A percentile compares a stretch with the other conserved stretches of the same genome.
phyloP scores from a whole-genome alignment of 2,888 invertebrate genomes.

The Orthosia gracilis region DNA sequence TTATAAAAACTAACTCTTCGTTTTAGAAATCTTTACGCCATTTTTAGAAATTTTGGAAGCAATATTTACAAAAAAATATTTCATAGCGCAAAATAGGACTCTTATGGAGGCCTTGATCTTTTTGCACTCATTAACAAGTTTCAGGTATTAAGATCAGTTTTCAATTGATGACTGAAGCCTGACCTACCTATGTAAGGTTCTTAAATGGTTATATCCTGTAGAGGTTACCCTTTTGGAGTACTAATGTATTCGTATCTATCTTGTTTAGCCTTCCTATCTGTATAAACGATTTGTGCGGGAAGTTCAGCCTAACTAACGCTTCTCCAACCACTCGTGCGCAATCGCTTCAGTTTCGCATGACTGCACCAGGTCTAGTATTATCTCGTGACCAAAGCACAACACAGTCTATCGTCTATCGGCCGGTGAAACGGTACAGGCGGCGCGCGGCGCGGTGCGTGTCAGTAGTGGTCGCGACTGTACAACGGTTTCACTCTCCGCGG shows the following conservation, averaged over 20 bases:
- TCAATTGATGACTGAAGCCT: not conserved
- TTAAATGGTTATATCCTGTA: not conserved
- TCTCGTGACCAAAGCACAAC: conserved; percentile 9
- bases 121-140: not conserved
- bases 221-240: too few relatives aligned
- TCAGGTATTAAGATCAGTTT: not conserved
- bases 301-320: not conserved
- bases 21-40: not conserved
- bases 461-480: conserved; percentile 31
- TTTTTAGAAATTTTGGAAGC: not conserved
- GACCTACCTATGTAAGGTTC: not conserved
- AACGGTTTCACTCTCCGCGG: conserved; percentile 71
- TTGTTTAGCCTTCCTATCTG: too few relatives aligned
- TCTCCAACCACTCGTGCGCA: conserved; percentile 14
- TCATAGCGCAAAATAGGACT: too few relatives aligned
- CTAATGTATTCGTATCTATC: too few relatives aligned
- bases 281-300: not conserved
- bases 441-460: conserved; percentile 25
- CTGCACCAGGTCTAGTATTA: not conserved
- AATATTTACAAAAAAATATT: too few relatives aligned
- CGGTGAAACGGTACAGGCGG: conserved; percentile 43
- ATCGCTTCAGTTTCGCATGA: conserved; percentile 13
- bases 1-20: not conserved
- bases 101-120: not conserved
- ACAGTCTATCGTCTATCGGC: conserved; percentile 11